phyloP scores from a whole-genome alignment of 2,888 invertebrate species.

The Margaritifera margaritifera region DNA sequence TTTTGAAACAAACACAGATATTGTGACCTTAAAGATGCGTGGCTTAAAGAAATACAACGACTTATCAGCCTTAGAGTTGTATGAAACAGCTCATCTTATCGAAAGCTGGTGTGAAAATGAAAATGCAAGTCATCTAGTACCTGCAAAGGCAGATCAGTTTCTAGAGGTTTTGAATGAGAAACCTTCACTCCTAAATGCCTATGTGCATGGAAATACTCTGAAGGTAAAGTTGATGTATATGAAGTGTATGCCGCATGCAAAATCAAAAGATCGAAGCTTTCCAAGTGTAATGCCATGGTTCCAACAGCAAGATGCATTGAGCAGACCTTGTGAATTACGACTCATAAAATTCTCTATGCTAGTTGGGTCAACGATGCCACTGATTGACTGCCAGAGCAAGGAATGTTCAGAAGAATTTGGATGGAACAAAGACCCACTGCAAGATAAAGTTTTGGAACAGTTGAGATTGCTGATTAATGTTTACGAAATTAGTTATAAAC shows the following conservation, averaged over 20 bases:
- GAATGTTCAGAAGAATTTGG: slow-evolving; percentile 1
- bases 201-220: too few relatives aligned
- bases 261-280: not conserved
- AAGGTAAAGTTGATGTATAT: not conserved
- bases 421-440: slow-evolving; percentile 2
- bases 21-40: slow-evolving; percentile 2
- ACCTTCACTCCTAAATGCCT: too few relatives aligned
- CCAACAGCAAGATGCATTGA: not conserved
- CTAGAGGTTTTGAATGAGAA: not conserved
- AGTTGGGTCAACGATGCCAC: slow-evolving; percentile 11
- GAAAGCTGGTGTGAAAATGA: not conserved
- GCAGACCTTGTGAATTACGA: slow-evolving; percentile 12
- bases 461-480: slow-evolving; percentile 4
- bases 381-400: slow-evolving; percentile 1
- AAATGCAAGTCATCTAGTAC: not conserved
- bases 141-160: too few relatives aligned
- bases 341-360: slow-evolving; percentile 2
- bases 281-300: slow-evolving; percentile 13
- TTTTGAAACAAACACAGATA: not conserved
- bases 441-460: slow-evolving; percentile 10
- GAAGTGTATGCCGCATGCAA: slow-evolving; percentile 5
- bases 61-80: slow-evolving; percentile 5
- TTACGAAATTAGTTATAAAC: slow-evolving; percentile 12
- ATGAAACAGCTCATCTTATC: slow-evolving; percentile 6
- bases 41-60: slow-evolving; percentile 9